Conservation (phyloP, 2,113 vertebrate genomes). For the Canis aureus region DNA sequence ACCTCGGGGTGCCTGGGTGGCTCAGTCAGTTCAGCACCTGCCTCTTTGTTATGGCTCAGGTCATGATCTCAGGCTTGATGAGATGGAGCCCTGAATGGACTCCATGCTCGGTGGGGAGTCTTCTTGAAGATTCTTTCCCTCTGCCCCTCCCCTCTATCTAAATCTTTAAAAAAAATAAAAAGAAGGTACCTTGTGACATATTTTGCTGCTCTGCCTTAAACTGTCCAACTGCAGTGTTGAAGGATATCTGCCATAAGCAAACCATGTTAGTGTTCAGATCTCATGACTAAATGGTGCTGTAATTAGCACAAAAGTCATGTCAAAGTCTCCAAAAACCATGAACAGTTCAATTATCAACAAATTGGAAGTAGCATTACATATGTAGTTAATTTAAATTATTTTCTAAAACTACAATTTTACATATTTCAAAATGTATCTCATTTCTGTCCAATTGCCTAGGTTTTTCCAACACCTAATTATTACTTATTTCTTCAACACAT, state of each 20-base stretch:
- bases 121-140: not conserved
- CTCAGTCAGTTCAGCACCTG: not conserved
- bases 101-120: not conserved
- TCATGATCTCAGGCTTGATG: not conserved
- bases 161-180: slow-evolving; percentile 66
- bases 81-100: not conserved
- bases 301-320: not conserved
- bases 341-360: not conserved
- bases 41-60: not conserved
- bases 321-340: not conserved
- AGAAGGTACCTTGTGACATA: slow-evolving; percentile 30
- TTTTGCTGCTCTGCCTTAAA: not conserved
- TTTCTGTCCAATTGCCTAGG: not conserved
- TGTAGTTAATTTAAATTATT: not conserved
- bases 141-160: not conserved
- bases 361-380: not conserved
- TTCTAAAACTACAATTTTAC: not conserved
- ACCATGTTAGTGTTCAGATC: not conserved
- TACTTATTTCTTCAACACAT: not conserved
- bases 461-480: not conserved
- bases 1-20: not conserved
- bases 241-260: rapidly evolving
- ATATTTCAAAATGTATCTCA: slow-evolving; percentile 7
- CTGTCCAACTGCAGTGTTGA: not conserved
- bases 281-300: not conserved